Base-by-base conservation (phyloP, 2,797 vertebrate genomes). In the Cirrhinus mrigala region DNA sequence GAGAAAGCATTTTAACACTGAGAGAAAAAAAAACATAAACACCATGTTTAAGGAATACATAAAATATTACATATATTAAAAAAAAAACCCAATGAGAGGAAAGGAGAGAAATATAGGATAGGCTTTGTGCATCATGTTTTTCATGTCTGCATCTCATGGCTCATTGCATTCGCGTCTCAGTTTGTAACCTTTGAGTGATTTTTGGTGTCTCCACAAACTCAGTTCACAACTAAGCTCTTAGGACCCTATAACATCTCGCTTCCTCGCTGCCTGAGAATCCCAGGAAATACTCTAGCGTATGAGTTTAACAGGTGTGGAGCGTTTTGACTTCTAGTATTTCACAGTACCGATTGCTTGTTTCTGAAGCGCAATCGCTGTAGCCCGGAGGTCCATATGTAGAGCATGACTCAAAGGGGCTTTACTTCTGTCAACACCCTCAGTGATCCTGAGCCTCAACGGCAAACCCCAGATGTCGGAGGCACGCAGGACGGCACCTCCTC, bases 381-480 rank as follows among this genome's bases (percentile, higher is more conserved):
- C 44, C 81, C 14, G 29, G 60, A 85, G 73, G 70, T 86, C 74
- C 73, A 81, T 73, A 69, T 87, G 27, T 64, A 70, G 9, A 62
- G 64, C 11, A 54, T 46, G 73, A 85, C 81, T 81, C 88, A 77
- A 14, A 54, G 37, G 68, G 54, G 64, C 81, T 86, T 84, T 84
- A 54, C 76, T 85, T 89, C 82, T 85, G 64, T 87, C 87, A 86
- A 83, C 84, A 87, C 88, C 60, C 64, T n/a, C 52, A 78, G 74
- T 69, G 37, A 82, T 82, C 22, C 52, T 29, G 77, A 88, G 37
- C 52, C 54, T 56, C 50, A 50, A 44, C 50, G 64, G 79, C 60
- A 74, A 62, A 82, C 22, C 76, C 76, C 83, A 74, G 70, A 88
- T 74, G 56, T 78, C 40, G 68, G 58, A 70, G 80, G 80, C 84